Base-by-base conservation (phyloP, 2,797 vertebrate species). In the Cryptoblepharus egeriae region DNA sequence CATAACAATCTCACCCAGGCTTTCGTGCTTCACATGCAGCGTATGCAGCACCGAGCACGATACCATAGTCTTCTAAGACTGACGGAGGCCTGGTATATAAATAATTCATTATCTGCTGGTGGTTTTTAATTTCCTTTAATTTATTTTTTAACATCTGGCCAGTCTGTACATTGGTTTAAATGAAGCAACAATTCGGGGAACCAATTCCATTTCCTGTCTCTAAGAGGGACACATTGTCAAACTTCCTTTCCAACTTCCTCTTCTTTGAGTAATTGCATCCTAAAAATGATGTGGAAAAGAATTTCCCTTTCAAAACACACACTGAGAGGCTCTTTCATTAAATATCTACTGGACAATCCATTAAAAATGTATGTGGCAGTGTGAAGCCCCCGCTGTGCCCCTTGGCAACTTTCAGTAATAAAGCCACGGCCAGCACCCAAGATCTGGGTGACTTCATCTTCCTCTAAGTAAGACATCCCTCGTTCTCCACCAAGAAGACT, bases 71-170 rank as follows among this genome's bases (percentile, higher is more conserved):
- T n/a, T n/a, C n/a, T n/a, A n/a, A n/a, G n/a, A n/a, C n/a, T n/a
- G n/a, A n/a, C n/a, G n/a, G n/a, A n/a, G n/a, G n/a, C n/a, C n/a
- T n/a, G n/a, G n/a, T n/a, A n/a, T n/a, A n/a, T n/a, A 83, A 15
- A 65, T 26, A 61, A 64, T 37, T 18, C 30, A n/a, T 57, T 81
- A 22, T 65, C 35, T 1, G 73, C 0, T 82, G 86, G 26, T 70
- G 75, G 39, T 10, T 35, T 45, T 79, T 55, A 42, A 37, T 22
- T 3, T n/a, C 28, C 13, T 28, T 81, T 79, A 74, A 45, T 75
- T 82, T 63, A 72, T 85, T 83, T n/a, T 24, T 60, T 88, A 60
- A 26, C 18, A 32, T 81, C 63, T 76, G 67, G 58, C 78, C 81
- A 5, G 77, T 7, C 28, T 24, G n/a, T 32, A 28, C 32, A 42